A percentile compares a stretch with the other conserved stretches of the same genome.
Evolutionary conservation across 2,113 vertebrate species (phyloP).

Genomic region (Pterocles gutturalis): DNA sequence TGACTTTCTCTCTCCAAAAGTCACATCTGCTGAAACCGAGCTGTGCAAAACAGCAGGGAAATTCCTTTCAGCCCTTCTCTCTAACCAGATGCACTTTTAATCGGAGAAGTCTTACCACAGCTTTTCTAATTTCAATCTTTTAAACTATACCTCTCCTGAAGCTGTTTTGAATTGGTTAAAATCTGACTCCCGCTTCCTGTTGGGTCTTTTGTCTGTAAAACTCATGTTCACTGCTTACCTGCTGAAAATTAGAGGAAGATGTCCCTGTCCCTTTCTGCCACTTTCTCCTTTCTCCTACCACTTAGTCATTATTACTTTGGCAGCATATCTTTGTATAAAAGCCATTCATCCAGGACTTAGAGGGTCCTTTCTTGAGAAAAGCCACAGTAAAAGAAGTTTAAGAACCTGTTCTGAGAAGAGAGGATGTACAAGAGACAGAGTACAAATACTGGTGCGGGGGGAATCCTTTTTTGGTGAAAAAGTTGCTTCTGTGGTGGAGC

Average conservation of each 20-base stretch:
- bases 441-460: rapidly evolving
- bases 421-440: neutral
- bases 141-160: neutral
- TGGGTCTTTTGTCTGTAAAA: neutral
- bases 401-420: neutral
- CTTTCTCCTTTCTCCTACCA: neutral
- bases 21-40: neutral
- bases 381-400: neutral
- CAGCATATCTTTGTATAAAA: neutral
- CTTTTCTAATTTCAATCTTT: neutral
- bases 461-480: neutral
- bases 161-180: neutral
- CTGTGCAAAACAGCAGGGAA: neutral
- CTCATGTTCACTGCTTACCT: neutral
- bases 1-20: neutral
- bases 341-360: rapidly evolving
- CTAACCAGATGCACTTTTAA: neutral
- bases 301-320: neutral
- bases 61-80: neutral
- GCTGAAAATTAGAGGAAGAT: neutral
- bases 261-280: neutral
- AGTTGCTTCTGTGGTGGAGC: neutral
- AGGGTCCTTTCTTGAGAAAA: neutral
- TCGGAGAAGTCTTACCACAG: neutral
- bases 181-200: neutral